Evolutionary conservation across 92 coral and sea anemone genomes (phyloP).

Genomic region (Desmophyllum pertusum): DNA sequence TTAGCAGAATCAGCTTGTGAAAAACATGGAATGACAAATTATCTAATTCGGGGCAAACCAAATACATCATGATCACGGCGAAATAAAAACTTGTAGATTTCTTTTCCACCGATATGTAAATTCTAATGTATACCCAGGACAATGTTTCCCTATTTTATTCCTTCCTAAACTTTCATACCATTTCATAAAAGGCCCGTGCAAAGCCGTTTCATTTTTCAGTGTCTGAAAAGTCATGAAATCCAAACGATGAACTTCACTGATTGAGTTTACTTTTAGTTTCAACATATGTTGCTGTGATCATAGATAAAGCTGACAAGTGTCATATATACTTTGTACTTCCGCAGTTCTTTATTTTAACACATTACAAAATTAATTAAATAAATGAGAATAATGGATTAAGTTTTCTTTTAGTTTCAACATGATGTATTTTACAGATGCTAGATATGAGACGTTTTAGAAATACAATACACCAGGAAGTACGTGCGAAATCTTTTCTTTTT

Average conservation of each 20-base stretch:
- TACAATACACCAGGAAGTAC: background rate
- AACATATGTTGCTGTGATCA: background rate
- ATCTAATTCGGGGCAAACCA: too few species aligned
- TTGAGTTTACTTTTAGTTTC: background rate
- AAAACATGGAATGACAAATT: too few species aligned
- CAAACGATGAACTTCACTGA: background rate
- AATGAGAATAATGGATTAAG: background rate
- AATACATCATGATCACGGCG: too few species aligned
- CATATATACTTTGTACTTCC: background rate
- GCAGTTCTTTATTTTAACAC: background rate
- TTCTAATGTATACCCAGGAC: too few species aligned
- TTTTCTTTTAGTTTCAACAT: slow-evolving; percentile 20
- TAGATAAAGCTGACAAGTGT: background rate
- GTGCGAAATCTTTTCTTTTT: background rate
- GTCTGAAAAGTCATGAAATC: background rate
- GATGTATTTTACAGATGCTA: background rate
- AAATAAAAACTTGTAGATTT: too few species aligned
- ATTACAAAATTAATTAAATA: background rate
- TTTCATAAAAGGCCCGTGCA: too few species aligned
- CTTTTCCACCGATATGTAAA: too few species aligned
- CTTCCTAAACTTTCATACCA: too few species aligned
- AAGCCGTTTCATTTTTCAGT: background rate
- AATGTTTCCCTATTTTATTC: too few species aligned
- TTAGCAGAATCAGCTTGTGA: too few species aligned
- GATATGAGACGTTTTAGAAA: background rate